Percentiles rank a stretch among this genome's conserved stretches.
These are phyloP conservation scores for Timema podura DNA, from an alignment of 2,888 invertebrate genomes.

Conservation along the genomic window DNA sequence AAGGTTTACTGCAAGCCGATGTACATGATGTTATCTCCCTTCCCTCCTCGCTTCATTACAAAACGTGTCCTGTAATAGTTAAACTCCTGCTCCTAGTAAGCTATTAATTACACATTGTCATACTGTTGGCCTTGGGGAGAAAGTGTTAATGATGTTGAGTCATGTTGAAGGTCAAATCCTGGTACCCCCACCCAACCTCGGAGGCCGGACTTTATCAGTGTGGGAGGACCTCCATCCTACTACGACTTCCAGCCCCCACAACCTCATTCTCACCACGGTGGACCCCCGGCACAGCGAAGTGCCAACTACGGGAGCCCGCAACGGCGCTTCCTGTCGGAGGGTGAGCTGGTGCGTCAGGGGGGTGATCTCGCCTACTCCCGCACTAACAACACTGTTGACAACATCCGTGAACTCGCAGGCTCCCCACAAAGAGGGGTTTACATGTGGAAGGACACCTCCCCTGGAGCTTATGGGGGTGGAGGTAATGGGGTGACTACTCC, in stretches of 20 bases:
- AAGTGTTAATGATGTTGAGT: neutral
- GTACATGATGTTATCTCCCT: no score
- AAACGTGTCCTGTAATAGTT: no score
- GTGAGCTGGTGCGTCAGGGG: slow-evolving; percentile 66
- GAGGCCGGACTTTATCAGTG: slow-evolving; percentile 83
- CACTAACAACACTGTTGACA: slow-evolving; percentile 75
- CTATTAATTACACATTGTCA: no score
- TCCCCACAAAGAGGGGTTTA: slow-evolving; percentile 79
- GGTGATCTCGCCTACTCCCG: slow-evolving; percentile 59
- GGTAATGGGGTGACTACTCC: slow-evolving; percentile 26
- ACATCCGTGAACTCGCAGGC: slow-evolving; percentile 82
- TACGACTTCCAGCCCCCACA: slow-evolving; percentile 44
- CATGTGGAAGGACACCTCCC: slow-evolving; percentile 75
- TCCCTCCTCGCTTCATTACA: no score
- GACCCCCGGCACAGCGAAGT: slow-evolving; percentile 14
- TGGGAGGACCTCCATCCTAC: slow-evolving; percentile 44
- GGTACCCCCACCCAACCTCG: slow-evolving; percentile 87
- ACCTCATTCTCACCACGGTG: slow-evolving; percentile 38
- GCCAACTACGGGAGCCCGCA: slow-evolving; percentile 59
- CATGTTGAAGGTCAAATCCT: slow-evolving; percentile 75
- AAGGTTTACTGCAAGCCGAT: no score
- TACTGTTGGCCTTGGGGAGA: no score
- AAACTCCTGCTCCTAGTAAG: slow-evolving; percentile 18
- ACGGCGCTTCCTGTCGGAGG: slow-evolving; percentile 74
- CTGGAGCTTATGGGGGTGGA: slow-evolving; percentile 57